Percentiles rank a stretch among this genome's conserved stretches.
Evolutionary conservation across 1,140 invertebrate genomes (phyloP).

Genomic region (Aphidius ervi): DNA sequence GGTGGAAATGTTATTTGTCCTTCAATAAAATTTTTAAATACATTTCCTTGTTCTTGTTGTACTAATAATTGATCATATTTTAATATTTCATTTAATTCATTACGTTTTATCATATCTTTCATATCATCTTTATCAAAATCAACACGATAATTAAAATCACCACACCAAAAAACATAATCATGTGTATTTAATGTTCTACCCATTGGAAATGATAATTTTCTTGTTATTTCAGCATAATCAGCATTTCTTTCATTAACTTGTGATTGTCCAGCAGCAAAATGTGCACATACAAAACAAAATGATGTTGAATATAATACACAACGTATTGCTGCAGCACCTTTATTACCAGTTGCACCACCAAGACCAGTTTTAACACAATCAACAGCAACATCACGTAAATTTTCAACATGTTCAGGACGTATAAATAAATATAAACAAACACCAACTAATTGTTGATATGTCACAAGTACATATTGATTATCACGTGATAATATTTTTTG

Average conservation of each 20-base stretch:
- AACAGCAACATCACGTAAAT: constrained; percentile 86
- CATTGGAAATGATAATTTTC: constrained; percentile 92
- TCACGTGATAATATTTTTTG: constrained; percentile 88
- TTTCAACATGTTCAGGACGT: constrained; percentile 78
- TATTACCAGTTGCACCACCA: constrained; percentile 92
- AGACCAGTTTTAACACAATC: constrained; percentile 97
- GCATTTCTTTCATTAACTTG: constrained; percentile 94
- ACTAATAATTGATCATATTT: constrained; percentile 85
- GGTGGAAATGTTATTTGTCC: constrained; percentile 90
- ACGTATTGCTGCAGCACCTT: constrained; percentile 94
- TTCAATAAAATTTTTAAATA: constrained; percentile 94
- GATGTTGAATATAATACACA: constrained; percentile 90
- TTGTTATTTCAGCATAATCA: constrained; percentile 92
- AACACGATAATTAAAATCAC: constrained; percentile 98
- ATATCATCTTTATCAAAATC: constrained; percentile 95
- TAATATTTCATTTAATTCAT: constrained; percentile 75
- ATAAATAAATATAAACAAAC: constrained; percentile 96
- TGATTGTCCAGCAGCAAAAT: constrained; percentile 97
- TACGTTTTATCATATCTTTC: constrained; percentile 74
- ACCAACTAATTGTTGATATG: constrained; percentile 95
- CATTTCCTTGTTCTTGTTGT: constrained; percentile 76
- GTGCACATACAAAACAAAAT: constrained; percentile 95
- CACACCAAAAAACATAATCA: constrained; percentile 99
- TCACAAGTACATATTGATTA: constrained; percentile 85
- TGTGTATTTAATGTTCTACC: constrained; percentile 88